Evolutionary conservation across 2,797 vertebrate genomes (phyloP).

Genomic region (Gouania willdenowi): DNA sequence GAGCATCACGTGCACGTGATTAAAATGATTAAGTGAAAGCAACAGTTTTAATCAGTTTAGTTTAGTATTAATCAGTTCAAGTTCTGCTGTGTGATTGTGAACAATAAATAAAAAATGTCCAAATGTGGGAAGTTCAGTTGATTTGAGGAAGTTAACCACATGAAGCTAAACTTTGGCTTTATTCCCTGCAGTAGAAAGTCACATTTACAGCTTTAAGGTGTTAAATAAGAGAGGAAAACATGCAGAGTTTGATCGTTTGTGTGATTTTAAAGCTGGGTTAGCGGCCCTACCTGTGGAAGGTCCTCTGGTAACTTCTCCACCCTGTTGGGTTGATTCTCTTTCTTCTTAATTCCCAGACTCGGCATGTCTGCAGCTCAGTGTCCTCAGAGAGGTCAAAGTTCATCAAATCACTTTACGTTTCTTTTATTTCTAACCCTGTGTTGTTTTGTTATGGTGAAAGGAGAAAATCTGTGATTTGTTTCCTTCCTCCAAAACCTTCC

Average conservation of each 20-base stretch:
- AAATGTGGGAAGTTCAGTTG: conserved; percentile 13
- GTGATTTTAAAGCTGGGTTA: conserved; percentile 6
- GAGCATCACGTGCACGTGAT: no score
- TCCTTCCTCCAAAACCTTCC: conserved; percentile 15
- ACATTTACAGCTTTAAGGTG: no score
- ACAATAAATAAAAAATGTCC: no score
- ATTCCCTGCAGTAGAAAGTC: no score
- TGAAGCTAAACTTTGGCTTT: no score
- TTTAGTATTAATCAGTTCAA: no score
- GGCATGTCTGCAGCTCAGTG: conserved; percentile 13
- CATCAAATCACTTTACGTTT: not conserved
- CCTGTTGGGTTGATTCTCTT: conserved; percentile 23
- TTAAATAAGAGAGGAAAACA: no score
- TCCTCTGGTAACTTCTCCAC: conserved; percentile 16
- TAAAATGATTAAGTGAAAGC: no score
- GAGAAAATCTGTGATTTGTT: conserved; percentile 19
- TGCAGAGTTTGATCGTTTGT: no score
- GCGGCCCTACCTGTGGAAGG: conserved; percentile 66
- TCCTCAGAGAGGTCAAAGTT: not conserved
- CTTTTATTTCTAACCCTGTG: not conserved
- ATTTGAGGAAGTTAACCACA: conserved; percentile 61
- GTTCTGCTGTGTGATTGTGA: no score
- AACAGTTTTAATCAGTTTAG: no score
- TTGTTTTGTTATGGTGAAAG: not conserved
- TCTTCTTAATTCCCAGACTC: conserved; percentile 48